Evolutionary conservation across 2,797 vertebrate species (phyloP).

Genomic region (Chelidonichthys spinosus): DNA sequence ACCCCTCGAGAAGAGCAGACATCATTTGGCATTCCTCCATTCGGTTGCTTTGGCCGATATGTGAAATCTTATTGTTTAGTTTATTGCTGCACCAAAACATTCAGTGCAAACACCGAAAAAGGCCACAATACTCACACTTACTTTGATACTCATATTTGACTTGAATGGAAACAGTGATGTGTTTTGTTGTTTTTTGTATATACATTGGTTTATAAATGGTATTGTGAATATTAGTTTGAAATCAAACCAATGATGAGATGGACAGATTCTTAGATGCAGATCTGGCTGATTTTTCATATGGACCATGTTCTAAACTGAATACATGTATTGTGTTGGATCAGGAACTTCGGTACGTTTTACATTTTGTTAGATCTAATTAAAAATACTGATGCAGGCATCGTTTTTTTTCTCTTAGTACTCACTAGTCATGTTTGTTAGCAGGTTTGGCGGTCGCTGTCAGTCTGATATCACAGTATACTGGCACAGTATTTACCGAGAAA

Average conservation of each 20-base stretch:
- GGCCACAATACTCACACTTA: neutral
- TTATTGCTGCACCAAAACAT: neutral
- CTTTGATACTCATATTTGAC: neutral
- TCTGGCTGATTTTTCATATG: no score
- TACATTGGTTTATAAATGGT: no score
- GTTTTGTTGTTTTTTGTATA: slow-evolving; percentile 8
- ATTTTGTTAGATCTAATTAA: neutral
- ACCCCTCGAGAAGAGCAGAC: neutral
- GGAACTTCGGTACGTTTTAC: neutral
- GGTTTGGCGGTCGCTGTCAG: slow-evolving; percentile 60
- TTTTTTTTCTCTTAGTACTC: neutral
- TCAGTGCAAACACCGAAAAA: neutral
- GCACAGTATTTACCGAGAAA: slow-evolving; percentile 51
- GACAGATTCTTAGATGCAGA: no score
- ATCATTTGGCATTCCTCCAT: neutral
- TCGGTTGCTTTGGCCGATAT: neutral
- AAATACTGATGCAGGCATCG: neutral
- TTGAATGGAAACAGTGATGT: neutral
- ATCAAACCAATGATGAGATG: no score
- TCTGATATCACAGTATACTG: slow-evolving; percentile 57
- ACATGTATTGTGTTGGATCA: neutral
- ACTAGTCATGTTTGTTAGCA: slow-evolving; percentile 49
- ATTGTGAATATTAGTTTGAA: no score
- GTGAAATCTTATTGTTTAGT: neutral
- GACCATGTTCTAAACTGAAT: no score